Evolutionary conservation across 2,113 vertebrate genomes (phyloP), one percentile per base, ranked within the genome.

Genomic region (Lagopus leucura): DNA sequence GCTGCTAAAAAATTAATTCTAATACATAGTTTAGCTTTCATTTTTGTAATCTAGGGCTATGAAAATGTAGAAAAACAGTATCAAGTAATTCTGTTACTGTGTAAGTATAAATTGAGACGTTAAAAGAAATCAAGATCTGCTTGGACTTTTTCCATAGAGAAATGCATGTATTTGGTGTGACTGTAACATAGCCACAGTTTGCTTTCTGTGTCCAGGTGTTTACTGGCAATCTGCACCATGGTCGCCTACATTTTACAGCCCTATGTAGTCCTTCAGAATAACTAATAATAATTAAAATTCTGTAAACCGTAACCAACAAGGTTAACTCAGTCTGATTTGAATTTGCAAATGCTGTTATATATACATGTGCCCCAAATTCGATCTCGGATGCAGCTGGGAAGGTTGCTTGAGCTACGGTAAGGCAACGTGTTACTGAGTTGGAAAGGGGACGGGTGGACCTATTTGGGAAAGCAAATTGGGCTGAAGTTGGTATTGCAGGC

Each of bases 1-100:
- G 90, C 77, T 89, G 86, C 96, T 97, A 97, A 96, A 92, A 93
- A 90, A 98, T 97, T 98, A 98, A 97, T 81, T 78, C 92, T 92
- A 94, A 94, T 95, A 57, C 2, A 6, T 92, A 93, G 88, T 85
- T 95, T 96, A 93, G 87, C 93, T 92, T 69, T 91, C 73, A 50
- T 85, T 84, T 86, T 88, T 88, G 24, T 72, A 79, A 78, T 74
- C 70, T 3, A 61, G 92, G 95, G 95, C 94, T 96, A 91, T 91
- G 91, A 96, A 97, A 97, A 93, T 95, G 93, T 95, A 92, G 66
- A 86, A 74, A 22, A 83, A 3, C 60, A 34, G 38, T 25, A 79
- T 36, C 0, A 0, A 63, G 47, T 67, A 86, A 92, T 88, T 89
- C 28, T 90, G 7, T 48, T 89, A 28, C 43, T 55, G 32, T 22